Evolutionary conservation across 37 sponge, comb jelly and placozoan genomes (phyloP).

Genomic region (Diacarnus erythraeanus): DNA sequence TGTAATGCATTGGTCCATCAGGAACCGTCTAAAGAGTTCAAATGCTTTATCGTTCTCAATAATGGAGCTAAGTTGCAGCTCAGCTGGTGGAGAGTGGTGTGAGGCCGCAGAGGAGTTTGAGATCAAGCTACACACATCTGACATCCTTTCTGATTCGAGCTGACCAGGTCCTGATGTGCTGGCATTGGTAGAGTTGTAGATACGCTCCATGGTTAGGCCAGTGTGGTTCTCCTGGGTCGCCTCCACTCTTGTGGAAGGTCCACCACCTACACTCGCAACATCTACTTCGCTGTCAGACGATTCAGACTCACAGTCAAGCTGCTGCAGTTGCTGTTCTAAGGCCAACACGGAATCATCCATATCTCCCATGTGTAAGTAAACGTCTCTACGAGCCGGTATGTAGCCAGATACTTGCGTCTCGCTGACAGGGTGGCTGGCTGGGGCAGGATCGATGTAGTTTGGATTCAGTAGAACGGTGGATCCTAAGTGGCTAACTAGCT

Average conservation of each 20-base stretch:
- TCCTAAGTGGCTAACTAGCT: too few species aligned
- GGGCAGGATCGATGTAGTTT: too few species aligned
- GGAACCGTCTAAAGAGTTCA: slow-evolving; percentile 44
- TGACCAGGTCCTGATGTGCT: too few species aligned
- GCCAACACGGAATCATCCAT: slow-evolving; percentile 47
- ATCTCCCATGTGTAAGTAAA: too few species aligned
- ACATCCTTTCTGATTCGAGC: neutral
- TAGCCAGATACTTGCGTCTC: too few species aligned
- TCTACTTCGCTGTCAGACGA: slow-evolving; percentile 24
- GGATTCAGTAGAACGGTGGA: too few species aligned
- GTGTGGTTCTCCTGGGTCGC: too few species aligned
- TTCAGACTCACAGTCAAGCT: slow-evolving; percentile 11
- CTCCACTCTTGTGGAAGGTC: neutral
- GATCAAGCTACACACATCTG: neutral
- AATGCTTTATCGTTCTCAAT: slow-evolving; percentile 29
- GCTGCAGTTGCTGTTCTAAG: slow-evolving; percentile 11
- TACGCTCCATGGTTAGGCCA: too few species aligned
- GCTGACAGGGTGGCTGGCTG: too few species aligned
- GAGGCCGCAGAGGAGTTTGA: neutral
- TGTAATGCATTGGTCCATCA: slow-evolving; percentile 51
- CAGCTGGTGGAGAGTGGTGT: neutral
- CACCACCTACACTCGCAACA: neutral
- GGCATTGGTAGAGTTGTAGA: too few species aligned
- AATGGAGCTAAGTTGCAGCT: neutral
- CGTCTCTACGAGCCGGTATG: too few species aligned